Conservation (phyloP, 2,888 invertebrate species). For the Pocota personata region DNA sequence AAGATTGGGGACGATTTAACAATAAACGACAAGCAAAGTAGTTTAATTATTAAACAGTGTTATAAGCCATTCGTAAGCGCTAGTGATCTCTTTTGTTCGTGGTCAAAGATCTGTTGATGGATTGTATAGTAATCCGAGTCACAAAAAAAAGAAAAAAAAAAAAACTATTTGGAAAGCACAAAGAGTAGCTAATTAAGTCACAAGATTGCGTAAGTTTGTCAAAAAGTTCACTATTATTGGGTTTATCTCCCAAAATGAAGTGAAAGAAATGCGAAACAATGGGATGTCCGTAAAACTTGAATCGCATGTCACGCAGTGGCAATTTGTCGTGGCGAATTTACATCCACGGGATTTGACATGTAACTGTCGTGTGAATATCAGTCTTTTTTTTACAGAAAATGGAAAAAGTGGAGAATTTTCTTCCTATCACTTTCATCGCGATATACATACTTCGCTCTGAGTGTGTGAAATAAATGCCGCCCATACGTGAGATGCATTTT, state of each 20-base stretch:
- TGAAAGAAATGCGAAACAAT: background rate
- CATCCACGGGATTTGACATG: background rate
- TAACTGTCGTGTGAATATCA: background rate
- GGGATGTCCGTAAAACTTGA: background rate
- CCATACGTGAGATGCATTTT: slow-evolving; percentile 4
- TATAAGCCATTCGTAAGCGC: background rate
- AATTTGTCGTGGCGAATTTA: slow-evolving; percentile 16
- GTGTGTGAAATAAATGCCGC: background rate
- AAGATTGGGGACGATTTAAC: background rate
- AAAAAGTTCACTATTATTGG: background rate
- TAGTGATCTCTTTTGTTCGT: background rate
- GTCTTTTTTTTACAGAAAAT: slow-evolving; percentile 1
- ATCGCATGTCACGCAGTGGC: slow-evolving; percentile 19
- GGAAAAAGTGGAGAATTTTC: background rate
- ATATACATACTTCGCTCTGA: background rate
- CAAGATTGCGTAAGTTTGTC: background rate
- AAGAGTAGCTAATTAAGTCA: background rate
- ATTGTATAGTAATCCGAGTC: background rate
- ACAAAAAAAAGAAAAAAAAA: background rate
- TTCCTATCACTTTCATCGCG: slow-evolving; percentile 13
- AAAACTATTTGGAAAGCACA: background rate
- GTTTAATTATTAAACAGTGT: background rate
- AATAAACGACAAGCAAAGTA: background rate
- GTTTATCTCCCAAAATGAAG: slow-evolving; percentile 1
- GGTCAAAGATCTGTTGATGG: background rate